phyloP scores from a whole-genome alignment of 2,113 vertebrate species.

The Ctenomys sociabilis region DNA sequence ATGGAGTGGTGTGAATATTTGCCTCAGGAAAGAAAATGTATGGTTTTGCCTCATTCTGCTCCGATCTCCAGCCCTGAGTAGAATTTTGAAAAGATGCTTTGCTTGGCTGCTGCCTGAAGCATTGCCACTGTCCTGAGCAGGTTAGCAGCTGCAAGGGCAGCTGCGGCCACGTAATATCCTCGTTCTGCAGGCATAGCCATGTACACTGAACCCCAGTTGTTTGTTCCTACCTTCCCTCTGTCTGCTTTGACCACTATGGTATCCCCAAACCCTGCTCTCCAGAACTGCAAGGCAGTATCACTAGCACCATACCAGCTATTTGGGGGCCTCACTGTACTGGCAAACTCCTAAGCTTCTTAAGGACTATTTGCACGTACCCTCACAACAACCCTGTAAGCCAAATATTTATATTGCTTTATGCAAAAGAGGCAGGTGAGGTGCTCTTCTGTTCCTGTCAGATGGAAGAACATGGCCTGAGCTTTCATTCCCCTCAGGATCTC shows the following conservation, averaged over 20 bases:
- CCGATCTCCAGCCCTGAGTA: no score
- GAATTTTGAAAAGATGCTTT: background rate
- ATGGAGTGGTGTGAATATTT: background rate
- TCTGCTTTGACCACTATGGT: rapidly evolving
- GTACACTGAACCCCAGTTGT: background rate
- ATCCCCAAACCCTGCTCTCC: background rate
- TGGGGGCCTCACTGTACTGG: background rate
- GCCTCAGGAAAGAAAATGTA: background rate
- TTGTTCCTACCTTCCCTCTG: background rate
- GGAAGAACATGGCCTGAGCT: background rate
- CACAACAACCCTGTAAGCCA: background rate
- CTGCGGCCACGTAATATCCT: background rate
- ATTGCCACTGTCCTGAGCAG: background rate
- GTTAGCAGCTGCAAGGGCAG: background rate
- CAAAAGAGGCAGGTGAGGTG: background rate
- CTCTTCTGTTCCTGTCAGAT: background rate
- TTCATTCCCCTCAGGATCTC: background rate
- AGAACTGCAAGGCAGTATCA: background rate
- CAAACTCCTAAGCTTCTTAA: background rate
- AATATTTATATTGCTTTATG: background rate
- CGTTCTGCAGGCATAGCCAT: background rate
- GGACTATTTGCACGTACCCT: background rate
- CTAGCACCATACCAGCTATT: background rate
- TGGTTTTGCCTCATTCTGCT: background rate
- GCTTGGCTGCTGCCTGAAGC: background rate